Evolutionary conservation across 2,888 invertebrate species (phyloP).

Genomic region (Hybos culiciformis): DNA sequence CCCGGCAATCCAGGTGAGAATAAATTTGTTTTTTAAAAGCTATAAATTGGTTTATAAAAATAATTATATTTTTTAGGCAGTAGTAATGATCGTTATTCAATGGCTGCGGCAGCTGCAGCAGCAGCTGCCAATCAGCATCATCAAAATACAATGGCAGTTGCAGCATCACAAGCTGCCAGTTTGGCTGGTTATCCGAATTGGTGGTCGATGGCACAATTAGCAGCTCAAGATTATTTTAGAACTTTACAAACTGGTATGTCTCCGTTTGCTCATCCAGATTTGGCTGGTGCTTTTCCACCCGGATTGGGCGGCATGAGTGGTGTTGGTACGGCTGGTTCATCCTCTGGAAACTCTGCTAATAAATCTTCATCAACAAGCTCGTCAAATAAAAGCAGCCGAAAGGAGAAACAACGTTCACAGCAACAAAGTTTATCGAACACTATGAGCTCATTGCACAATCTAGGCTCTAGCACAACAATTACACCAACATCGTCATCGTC

Average conservation of each 20-base stretch:
- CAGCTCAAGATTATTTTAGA: constrained; percentile 75
- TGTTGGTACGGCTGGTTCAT: constrained; percentile 18
- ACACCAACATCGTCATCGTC: constrained; percentile 24
- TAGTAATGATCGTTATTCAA: constrained; percentile 33
- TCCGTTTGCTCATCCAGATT: constrained; percentile 52
- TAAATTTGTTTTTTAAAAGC: too few species aligned
- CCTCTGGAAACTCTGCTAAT: constrained; percentile 25
- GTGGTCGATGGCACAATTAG: constrained; percentile 86
- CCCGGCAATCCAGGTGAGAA: constrained; percentile 36
- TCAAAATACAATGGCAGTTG: constrained; percentile 65
- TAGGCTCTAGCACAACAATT: constrained; percentile 29
- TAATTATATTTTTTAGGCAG: too few species aligned
- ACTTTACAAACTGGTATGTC: constrained; percentile 65
- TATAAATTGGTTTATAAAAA: too few species aligned
- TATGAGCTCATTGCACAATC: constrained; percentile 28
- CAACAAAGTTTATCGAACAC: constrained; percentile 26
- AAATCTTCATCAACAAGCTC: constrained; percentile 24
- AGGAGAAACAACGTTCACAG: constrained; percentile 31
- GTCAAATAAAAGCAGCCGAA: constrained; percentile 27
- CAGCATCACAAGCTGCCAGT: constrained; percentile 74
- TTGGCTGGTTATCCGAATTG: constrained; percentile 59
- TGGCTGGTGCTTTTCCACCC: constrained; percentile 43
- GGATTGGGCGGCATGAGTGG: constrained; percentile 25
- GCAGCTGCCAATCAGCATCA: constrained; percentile 39
- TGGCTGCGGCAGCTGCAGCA: constrained; percentile 33